A percentile compares a stretch with the other conserved stretches of the same genome.
These are phyloP conservation scores for Planiliza haematocheilus DNA, from an alignment of 2,113 vertebrate genomes.

Conservation along the genomic window DNA sequence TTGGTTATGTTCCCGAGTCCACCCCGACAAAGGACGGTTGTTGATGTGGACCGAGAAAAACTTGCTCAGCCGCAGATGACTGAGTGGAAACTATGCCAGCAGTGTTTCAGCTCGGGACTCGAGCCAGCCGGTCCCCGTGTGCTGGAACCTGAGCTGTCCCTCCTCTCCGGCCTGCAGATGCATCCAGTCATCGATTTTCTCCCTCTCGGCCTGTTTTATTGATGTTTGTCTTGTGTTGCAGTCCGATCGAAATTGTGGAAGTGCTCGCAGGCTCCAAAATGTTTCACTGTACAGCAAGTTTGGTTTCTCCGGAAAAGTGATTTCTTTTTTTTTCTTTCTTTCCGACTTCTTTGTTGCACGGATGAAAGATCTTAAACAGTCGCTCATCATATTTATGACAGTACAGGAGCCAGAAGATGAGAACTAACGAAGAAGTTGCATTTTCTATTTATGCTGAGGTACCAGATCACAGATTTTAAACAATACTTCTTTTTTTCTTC, in stretches of 20 bases:
- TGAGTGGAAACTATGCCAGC: slow-evolving; percentile 16
- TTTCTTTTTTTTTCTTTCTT: slow-evolving; percentile 31
- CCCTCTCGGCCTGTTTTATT: slow-evolving; percentile 59
- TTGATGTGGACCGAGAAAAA: slow-evolving; percentile 41
- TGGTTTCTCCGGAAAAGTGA: slow-evolving; percentile 34
- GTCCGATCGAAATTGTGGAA: slow-evolving; percentile 53
- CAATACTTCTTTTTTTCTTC: slow-evolving; percentile 37
- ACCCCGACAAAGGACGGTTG: slow-evolving; percentile 36
- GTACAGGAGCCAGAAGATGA: slow-evolving; percentile 51
- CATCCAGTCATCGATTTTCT: slow-evolving; percentile 59
- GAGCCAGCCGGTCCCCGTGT: slow-evolving; percentile 24
- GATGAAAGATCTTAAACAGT: slow-evolving; percentile 58
- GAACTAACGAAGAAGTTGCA: slow-evolving; percentile 56
- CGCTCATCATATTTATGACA: slow-evolving; percentile 76
- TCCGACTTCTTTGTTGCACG: slow-evolving; percentile 62
- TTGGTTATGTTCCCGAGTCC: slow-evolving; percentile 12
- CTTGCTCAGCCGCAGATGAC: slow-evolving; percentile 27
- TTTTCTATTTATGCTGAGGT: slow-evolving; percentile 80
- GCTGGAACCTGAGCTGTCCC: slow-evolving; percentile 69
- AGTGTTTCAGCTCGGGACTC: slow-evolving; percentile 29
- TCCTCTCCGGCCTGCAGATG: slow-evolving; percentile 39
- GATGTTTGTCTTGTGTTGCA: slow-evolving; percentile 76
- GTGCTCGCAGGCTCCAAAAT: slow-evolving; percentile 36
- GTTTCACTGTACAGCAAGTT: slow-evolving; percentile 46
- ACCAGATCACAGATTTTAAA: slow-evolving; percentile 72